Percentiles rank a stretch among this genome's conserved stretches.
phyloP scores from a whole-genome alignment of 2,113 vertebrate genomes.

The Eretmochelys imbricata region DNA sequence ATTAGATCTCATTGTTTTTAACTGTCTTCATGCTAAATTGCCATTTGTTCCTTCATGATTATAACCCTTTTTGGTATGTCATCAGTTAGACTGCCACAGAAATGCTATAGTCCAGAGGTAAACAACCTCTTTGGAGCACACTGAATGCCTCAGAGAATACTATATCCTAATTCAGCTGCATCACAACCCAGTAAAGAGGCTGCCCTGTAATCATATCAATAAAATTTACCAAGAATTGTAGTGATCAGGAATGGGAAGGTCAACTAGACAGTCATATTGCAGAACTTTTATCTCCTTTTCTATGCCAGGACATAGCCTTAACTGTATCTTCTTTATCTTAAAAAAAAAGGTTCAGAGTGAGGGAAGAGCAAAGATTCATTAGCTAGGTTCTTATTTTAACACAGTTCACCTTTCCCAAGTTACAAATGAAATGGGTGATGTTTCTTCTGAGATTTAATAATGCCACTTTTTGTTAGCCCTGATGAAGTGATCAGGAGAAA shows the following conservation, averaged over 20 bases:
- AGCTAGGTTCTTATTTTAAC: neutral
- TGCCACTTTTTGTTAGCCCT: neutral
- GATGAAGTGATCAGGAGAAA: neutral
- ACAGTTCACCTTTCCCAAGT: neutral
- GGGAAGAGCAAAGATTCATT: neutral
- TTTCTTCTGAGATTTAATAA: constrained; percentile 5
- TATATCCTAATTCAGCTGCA: neutral
- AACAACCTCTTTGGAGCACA: neutral
- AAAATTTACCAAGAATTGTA: neutral
- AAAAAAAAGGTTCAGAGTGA: neutral
- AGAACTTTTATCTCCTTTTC: neutral
- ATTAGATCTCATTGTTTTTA: neutral
- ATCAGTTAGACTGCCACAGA: neutral
- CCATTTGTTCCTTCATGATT: neutral
- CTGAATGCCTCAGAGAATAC: neutral
- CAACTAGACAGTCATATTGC: neutral
- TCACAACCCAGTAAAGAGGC: neutral
- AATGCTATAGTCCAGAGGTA: accelerated
- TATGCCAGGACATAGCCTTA: neutral
- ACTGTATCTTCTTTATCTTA: neutral
- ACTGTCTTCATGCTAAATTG: neutral
- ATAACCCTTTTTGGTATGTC: constrained; percentile 7
- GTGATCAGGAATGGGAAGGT: neutral
- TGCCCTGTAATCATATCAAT: neutral
- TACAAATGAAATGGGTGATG: neutral